A percentile compares a stretch with the other conserved stretches of the same genome.
Conservation (phyloP, 2,113 vertebrate species). For the Eira barbara region DNA sequence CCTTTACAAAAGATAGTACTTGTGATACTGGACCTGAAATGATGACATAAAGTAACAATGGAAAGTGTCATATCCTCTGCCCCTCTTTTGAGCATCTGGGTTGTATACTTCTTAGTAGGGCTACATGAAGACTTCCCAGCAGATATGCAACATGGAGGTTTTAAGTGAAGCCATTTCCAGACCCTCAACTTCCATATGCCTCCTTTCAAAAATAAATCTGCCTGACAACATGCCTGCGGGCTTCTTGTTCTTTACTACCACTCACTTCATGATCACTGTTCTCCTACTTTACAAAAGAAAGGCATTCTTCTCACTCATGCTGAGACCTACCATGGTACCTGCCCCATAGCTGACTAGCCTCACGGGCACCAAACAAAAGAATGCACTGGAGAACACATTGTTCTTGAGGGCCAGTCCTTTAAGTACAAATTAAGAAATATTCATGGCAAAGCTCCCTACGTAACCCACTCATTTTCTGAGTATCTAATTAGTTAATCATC, state of each 20-base stretch:
- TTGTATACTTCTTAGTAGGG: not conserved
- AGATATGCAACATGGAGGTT: not conserved
- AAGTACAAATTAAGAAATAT: not conserved
- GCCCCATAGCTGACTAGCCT: not conserved
- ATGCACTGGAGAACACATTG: not conserved
- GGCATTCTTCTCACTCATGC: not conserved
- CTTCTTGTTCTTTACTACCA: not conserved
- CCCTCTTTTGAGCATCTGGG: not conserved
- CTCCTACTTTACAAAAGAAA: not conserved
- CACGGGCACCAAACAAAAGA: not conserved
- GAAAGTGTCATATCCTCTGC: not conserved
- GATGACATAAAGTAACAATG: not conserved
- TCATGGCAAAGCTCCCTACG: not conserved
- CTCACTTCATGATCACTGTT: not conserved
- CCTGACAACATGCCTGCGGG: not conserved
- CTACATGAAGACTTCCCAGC: not conserved
- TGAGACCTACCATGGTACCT: accelerated
- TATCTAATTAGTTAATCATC: not conserved
- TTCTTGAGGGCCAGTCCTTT: not conserved
- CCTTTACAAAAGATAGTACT: not conserved
- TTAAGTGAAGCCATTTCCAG: not conserved
- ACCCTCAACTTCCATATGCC: not conserved
- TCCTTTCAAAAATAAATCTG: not conserved
- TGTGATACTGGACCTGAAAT: not conserved
- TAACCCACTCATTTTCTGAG: not conserved